Evolutionary conservation across 2,888 invertebrate genomes (phyloP), one percentile per base, ranked within the genome.

Genomic region (Rhorus exstirpatorius): DNA sequence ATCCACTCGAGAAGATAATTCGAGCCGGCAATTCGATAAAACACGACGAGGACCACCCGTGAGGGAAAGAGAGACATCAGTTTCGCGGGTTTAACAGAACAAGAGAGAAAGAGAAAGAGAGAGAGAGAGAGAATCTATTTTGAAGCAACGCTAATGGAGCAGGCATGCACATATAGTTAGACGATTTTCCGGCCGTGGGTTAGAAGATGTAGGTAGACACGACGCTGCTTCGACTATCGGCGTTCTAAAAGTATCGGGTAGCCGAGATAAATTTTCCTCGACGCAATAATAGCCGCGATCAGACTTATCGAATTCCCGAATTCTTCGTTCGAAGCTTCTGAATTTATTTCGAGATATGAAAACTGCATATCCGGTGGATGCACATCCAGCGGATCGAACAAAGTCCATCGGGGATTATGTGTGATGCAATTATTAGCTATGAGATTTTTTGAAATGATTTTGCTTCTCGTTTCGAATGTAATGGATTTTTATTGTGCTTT

Each of bases 171-270:
- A 46, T 46, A 14, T 46, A 46, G 3, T 14, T 46, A n/a, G 4
- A 38, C 2, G 1, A 1, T 12, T 31, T 35, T 41, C 38, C 55
- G 49, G 41, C 58, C 71, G 71, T 53, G 61, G 38, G 51, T 65
- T 60, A 35, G 72, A 14, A 44, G 70, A 60, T 81, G 76, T 81
- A 76, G 76, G 51, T 49, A 72, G 77, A 81, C 58, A 53, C 55
- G 61, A 81, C 55, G 46, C 72, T 71, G 71, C 24, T 58, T 44
- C 51, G 61, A 68, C 77, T 72, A 68, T 77, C 61, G 68, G 61
- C 67, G 77, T 74, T 81, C 81, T 81, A 81, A 81, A 81, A 81
- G 67, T 68, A 67, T 81, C 77, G 55, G 77, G 77, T 74, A 76
- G 80, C 72, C 77, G 77, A 72, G 60, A 81, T 81, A 77, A 81